Conservation (phyloP, 1,140 invertebrate species). For the Dolichoris vasculosae region DNA sequence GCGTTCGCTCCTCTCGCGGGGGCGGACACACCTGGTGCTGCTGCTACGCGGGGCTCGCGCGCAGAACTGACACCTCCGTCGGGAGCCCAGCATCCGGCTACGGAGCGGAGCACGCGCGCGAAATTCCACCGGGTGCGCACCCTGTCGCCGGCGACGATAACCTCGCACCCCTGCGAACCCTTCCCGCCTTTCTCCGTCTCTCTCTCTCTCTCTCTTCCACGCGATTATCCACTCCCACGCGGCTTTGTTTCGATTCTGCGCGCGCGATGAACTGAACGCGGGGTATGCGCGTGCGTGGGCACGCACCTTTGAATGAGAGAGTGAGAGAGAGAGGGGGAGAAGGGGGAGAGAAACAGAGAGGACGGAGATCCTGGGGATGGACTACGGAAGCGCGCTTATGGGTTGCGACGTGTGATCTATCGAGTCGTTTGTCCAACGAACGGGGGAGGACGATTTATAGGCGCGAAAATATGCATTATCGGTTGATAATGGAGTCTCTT, state of each 20-base stretch:
- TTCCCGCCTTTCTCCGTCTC: not conserved
- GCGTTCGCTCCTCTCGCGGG: slow-evolving; percentile 4
- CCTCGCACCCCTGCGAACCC: not conserved
- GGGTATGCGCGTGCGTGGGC: not conserved
- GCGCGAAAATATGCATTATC: too few relatives aligned
- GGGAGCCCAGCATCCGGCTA: slow-evolving; percentile 60
- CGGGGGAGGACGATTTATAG: too few relatives aligned
- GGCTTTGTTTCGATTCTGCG: not conserved
- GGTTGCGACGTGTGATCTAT: too few relatives aligned
- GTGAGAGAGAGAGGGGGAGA: too few relatives aligned
- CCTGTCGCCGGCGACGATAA: slow-evolving; percentile 12
- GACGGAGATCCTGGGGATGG: too few relatives aligned
- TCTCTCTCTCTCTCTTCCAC: slow-evolving; percentile 25
- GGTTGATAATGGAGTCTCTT: too few relatives aligned
- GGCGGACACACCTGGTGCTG: slow-evolving; percentile 58
- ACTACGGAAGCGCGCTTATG: too few relatives aligned
- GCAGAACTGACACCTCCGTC: slow-evolving; percentile 66
- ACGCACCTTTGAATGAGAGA: not conserved
- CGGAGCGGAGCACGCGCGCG: slow-evolving; percentile 64
- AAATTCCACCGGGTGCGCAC: slow-evolving; percentile 58
- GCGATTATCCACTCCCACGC: slow-evolving; percentile 54
- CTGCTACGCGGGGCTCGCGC: slow-evolving; percentile 64
- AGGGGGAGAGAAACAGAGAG: too few relatives aligned
- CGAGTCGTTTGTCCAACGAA: too few relatives aligned
- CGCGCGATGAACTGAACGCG: not conserved